Base-by-base conservation (phyloP, 2,797 vertebrate species). In the Centropyge bicolor region DNA sequence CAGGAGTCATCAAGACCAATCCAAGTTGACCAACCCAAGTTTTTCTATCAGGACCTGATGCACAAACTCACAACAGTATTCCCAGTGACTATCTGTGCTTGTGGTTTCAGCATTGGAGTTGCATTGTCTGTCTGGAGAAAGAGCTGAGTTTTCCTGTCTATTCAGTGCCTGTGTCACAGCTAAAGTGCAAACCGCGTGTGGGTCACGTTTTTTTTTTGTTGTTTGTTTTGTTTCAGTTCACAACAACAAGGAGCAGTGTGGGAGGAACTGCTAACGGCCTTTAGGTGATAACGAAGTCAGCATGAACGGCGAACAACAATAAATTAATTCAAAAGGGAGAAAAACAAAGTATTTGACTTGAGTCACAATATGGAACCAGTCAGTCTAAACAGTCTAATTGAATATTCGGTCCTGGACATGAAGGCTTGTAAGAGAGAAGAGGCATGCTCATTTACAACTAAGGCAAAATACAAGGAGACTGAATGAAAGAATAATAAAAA, bases 141-240 rank as follows among this genome's bases (percentile, higher is more conserved):
- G 62, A 79, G 75, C 59, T 49, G 66, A 72, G 57, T 46, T 74
- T 79, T 80, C 82, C 81, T 81, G 65, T 79, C 77, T 81, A 57
- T 67, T 92, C 90, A 93, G 92, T 91, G 93, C 93, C 88, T 82
- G 82, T 86, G 87, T 89, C 91, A 87, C 84, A 84, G 86, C 83
- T 86, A 78, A 92, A 92, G 91, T 93, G 89, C 90, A 93, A 91
- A 81, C 64, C 66, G 68, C 22, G 56, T 51, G 73, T 64, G 79
- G 74, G 82, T 85, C 65, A 65, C 71, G 24, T 74, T 81, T 81
- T 31, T 31, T 31, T 31, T 31, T 31, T 31, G 2, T 31, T 31
- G 2, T 31, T 31, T 31, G 2, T 31, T 31, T 61, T 74, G 72
- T 78, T 84, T 89, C 66, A 79, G 74, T 80, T 89, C 66, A 87